Base-by-base conservation (phyloP, 2,113 vertebrate genomes). In the Pteruthius melanotis region DNA sequence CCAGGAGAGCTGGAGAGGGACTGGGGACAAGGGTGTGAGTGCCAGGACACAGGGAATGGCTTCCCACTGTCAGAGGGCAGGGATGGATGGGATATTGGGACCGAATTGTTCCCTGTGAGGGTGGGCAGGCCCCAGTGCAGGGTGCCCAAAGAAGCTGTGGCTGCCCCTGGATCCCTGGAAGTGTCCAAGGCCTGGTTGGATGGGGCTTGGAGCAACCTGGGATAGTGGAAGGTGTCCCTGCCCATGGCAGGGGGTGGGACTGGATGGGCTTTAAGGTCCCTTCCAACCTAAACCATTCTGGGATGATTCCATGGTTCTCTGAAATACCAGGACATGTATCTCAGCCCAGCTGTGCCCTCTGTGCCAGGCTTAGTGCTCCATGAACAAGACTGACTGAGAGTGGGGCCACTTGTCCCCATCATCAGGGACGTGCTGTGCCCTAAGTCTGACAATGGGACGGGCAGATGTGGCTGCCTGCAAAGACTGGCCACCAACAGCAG, bases 141-240 rank as follows among this genome's bases (percentile, higher is more conserved):
- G 57, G 0, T 66, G 28, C 10, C 28, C 65, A 50, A 33, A 69
- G 76, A 0, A 70, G 45, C 10, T 13, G 65, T 40, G 3, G 76
- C 39, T 49, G 75, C 16, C 12, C 33, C 71, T 80, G 78, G 40
- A 45, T 28, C 59, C 45, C 56, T 83, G 37, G 45, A 0, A 70
- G 40, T 26, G 52, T 0, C n/a, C 44, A 14, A 54, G 65, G 10
- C 14, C 61, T 61, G 57, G 40, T 0, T 86, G 30, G 50, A 64
- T 0, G 0, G 28, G 54, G 39, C 14, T 78, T 7, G 75, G 26
- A 86, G 39, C 60, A 70, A 0, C 14, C 30, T 54, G 35, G 11
- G 15, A 1, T 0, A 8, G 35, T 30, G 45, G n/a, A 1, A 47
- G 26, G 37, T 56, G 84, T 39, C 15, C 17, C 59, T 82, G 42